Conservation (phyloP, 2,888 invertebrate genomes). For the Eristalis pertinax region DNA sequence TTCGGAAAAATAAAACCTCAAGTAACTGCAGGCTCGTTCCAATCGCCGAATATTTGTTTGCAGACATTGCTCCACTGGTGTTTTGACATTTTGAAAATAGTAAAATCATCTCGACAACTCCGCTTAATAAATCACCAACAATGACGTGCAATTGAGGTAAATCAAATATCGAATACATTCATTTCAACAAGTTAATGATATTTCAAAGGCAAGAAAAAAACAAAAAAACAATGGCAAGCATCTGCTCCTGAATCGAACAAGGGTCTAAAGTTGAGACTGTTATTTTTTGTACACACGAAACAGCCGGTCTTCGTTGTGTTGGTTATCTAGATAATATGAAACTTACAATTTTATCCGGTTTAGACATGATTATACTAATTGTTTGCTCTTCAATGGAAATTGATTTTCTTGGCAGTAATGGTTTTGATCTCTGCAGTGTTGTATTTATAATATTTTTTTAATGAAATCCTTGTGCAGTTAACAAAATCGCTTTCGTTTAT, state of each 20-base stretch:
- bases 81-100: background rate
- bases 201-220: background rate
- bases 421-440: background rate
- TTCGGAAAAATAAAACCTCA: too few species aligned
- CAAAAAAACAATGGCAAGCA: background rate
- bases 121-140: background rate
- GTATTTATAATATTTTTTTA: background rate
- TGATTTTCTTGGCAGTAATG: background rate
- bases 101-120: background rate
- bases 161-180: background rate
- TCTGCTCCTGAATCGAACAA: background rate
- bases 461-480: conserved; percentile 3
- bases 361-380: conserved; percentile 4
- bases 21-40: background rate
- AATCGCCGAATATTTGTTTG: background rate
- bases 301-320: conserved; percentile 24
- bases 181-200: background rate
- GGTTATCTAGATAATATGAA: background rate
- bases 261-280: conserved; percentile 5
- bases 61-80: background rate
- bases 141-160: background rate
- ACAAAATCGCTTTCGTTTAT: background rate
- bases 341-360: conserved; percentile 36
- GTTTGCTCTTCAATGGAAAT: background rate
- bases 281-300: conserved; percentile 20